Conservation (phyloP, 2,113 vertebrate genomes). For the Aspiorhynchus laticeps region DNA sequence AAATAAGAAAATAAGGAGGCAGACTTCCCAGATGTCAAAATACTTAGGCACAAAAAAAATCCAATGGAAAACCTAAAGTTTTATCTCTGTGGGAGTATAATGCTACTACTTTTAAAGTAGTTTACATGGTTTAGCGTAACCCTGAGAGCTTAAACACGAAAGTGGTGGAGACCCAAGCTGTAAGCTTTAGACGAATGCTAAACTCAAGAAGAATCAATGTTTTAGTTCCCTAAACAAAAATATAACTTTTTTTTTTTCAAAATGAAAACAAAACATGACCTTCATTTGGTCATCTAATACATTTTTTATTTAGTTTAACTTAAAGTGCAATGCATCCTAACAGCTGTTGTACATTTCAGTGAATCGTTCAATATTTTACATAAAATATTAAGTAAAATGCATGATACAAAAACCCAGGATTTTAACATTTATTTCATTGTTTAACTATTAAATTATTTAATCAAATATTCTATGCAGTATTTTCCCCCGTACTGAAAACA, state of each 20-base stretch:
- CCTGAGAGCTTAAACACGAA: not conserved
- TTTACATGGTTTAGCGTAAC: slow-evolving; percentile 1
- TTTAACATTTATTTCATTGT: not conserved
- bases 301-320: not conserved
- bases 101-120: not conserved
- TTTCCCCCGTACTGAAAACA: not conserved
- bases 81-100: not conserved
- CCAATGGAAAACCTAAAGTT: not conserved
- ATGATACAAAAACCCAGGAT: not conserved
- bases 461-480: not conserved
- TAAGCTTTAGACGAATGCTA: not conserved
- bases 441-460: not conserved
- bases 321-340: not conserved
- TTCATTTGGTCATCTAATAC: not conserved
- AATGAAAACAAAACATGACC: not conserved
- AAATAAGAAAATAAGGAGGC: not conserved
- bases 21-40: slow-evolving; percentile 36
- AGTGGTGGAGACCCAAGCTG: not conserved
- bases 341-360: not conserved
- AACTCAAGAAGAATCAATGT: not conserved
- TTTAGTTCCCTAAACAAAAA: not conserved
- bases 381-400: not conserved
- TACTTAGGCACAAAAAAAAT: not conserved
- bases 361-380: not conserved
- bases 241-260: not conserved